phyloP scores from a whole-genome alignment of 2,888 invertebrate genomes.

The Cryptosula pallasiana region DNA sequence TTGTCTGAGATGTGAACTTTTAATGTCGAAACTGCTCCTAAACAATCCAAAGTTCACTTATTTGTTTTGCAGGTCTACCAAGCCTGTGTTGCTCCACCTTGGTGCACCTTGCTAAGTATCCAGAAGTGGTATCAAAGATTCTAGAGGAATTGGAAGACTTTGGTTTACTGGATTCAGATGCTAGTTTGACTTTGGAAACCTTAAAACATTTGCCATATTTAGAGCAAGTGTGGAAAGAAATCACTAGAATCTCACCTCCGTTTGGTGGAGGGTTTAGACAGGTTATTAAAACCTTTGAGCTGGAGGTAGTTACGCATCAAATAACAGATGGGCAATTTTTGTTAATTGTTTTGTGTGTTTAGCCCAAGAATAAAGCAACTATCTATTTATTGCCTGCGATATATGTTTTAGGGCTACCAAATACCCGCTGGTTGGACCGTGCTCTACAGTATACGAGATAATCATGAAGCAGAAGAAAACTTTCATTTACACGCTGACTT shows the following conservation, averaged over 20 bases:
- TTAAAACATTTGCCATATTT: slow-evolving; percentile 2
- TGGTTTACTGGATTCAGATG: neutral
- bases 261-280: slow-evolving; percentile 42
- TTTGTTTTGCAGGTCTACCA: slow-evolving; percentile 9
- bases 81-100: slow-evolving; percentile 15
- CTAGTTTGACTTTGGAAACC: neutral
- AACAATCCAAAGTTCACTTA: too few relatives aligned
- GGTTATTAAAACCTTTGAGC: slow-evolving; percentile 40
- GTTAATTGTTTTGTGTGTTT: too few relatives aligned
- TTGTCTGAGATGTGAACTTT: too few relatives aligned
- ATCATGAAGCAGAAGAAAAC: slow-evolving; percentile 36
- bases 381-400: too few relatives aligned
- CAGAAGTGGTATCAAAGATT: neutral
- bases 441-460: slow-evolving; percentile 43
- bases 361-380: too few relatives aligned
- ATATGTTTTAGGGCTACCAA: slow-evolving; percentile 44
- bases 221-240: slow-evolving; percentile 32
- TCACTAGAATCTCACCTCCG: slow-evolving; percentile 39
- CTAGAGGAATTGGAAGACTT: neutral
- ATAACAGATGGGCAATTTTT: too few relatives aligned
- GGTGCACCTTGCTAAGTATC: slow-evolving; percentile 9
- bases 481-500: slow-evolving; percentile 34
- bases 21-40: too few relatives aligned
- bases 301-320: slow-evolving; percentile 42
- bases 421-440: slow-evolving; percentile 45